Evolutionary conservation across 2,888 invertebrate genomes (phyloP), one percentile per base, ranked within the genome.

Genomic region (Eupithecia insigniata): DNA sequence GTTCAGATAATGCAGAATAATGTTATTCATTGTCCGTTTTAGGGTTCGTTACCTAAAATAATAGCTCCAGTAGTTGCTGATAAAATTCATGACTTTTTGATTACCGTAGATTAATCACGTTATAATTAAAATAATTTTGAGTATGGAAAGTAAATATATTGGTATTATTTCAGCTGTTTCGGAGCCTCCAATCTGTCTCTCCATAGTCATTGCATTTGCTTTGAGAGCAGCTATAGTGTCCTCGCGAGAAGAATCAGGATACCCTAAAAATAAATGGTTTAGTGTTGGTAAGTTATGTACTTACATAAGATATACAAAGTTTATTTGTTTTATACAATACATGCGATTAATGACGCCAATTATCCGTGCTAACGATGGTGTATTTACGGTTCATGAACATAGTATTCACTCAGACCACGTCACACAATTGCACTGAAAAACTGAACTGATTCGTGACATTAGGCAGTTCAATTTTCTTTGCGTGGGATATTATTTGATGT

Each of bases 151-250:
- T 39, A 43, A 43, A 7, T 4, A 43, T 18, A n/a, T n/a, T 51
- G 46, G 30, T 55, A 28, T 22, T 58, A 18, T 71, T 71, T 58
- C 75, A 95, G 95, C 92, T 18, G 92, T 93, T 3, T 91, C 93
- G 1, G 95, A 95, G 79, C 95, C 95, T 2, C 92, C 95, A 0
- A 84, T 89, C 1, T 94, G 94, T 77, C 80, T 95, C 75, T 84
- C 93, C 1, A 83, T 95, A 1, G 85, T 88, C 0, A 89, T 95
- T 2, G 92, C 96, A 2, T 91, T 96, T 70, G 96, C 96, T 0
- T 88, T 97, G 66, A 92, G 96, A 58, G 91, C 95, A 73, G 97
- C 96, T 0, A 87, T 97, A 8, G 92, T 94, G 64, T 94, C 96
- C 0, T 96, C 96, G 0, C 91, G 96, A 72, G 87, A 85, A 58